These are phyloP conservation scores for Lacerta agilis DNA, from an alignment of 2,797 vertebrate genomes.

Conservation along the genomic window DNA sequence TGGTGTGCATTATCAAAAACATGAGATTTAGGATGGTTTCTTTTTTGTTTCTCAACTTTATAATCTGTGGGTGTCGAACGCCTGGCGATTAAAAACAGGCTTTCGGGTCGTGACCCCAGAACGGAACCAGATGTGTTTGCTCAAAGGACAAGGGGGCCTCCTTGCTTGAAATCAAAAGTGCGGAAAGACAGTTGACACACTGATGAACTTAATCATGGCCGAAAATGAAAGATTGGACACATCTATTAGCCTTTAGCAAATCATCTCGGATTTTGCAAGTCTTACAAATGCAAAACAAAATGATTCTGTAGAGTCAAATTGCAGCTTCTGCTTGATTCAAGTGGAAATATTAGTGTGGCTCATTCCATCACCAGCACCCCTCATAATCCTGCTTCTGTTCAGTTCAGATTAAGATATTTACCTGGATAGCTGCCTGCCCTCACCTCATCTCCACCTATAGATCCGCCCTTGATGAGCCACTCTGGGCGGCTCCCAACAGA, in stretches of 20 bases:
- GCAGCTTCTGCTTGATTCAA: slow-evolving; percentile 13
- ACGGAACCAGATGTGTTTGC: slow-evolving; percentile 23
- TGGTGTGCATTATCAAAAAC: slow-evolving; percentile 14
- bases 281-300: background rate
- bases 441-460: background rate
- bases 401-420: background rate
- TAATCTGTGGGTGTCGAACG: slow-evolving; percentile 13
- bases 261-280: background rate
- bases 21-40: slow-evolving; percentile 10
- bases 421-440: background rate
- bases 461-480: background rate
- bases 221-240: background rate
- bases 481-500: too few relatives aligned
- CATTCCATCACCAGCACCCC: background rate
- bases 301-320: background rate
- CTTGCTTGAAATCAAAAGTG: background rate
- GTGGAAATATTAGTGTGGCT: background rate
- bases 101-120: background rate
- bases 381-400: background rate
- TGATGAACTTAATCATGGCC: background rate
- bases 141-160: background rate
- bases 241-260: background rate
- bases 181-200: background rate
- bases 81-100: slow-evolving; percentile 25
- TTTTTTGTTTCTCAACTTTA: slow-evolving; percentile 3